A percentile compares a stretch with the other conserved stretches of the same genome.
Evolutionary conservation across 2,113 vertebrate species (phyloP).

Genomic region (Dasyurus viverrinus): DNA sequence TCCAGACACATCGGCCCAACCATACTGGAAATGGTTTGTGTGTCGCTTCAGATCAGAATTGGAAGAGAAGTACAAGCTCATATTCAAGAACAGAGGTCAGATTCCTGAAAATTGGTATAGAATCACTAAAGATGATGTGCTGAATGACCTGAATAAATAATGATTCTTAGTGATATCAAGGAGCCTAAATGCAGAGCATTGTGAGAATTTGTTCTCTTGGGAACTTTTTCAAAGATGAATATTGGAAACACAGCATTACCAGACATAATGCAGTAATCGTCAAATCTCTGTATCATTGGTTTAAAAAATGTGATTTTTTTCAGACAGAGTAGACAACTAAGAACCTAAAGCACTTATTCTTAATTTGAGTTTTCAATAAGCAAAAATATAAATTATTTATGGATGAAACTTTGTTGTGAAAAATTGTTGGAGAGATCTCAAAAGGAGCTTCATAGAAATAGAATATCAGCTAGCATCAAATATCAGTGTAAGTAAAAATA

Average conservation of each 20-base stretch:
- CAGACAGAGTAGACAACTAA: not conserved
- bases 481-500: not conserved
- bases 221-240: not conserved
- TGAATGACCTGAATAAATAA: conserved; percentile 53
- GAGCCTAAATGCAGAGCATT: not conserved
- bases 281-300: not conserved
- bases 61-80: conserved; percentile 51
- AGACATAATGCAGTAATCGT: not conserved
- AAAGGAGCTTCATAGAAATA: not conserved
- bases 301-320: not conserved
- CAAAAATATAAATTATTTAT: not conserved
- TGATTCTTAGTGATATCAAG: conserved; percentile 24
- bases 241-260: not conserved
- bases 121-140: conserved; percentile 68
- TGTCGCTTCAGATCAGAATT: conserved; percentile 80
- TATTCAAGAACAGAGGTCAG: conserved; percentile 59
- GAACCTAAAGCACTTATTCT: not conserved
- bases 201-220: not conserved
- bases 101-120: conserved; percentile 65
- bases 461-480: not conserved
- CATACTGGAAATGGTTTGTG: conserved; percentile 88
- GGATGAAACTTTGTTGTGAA: not conserved
- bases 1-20: conserved; percentile 76
- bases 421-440: not conserved
- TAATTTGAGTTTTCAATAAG: not conserved